These are phyloP conservation scores for Diloba caeruleocephala DNA, from an alignment of 2,888 invertebrate species.

Conservation along the genomic window DNA sequence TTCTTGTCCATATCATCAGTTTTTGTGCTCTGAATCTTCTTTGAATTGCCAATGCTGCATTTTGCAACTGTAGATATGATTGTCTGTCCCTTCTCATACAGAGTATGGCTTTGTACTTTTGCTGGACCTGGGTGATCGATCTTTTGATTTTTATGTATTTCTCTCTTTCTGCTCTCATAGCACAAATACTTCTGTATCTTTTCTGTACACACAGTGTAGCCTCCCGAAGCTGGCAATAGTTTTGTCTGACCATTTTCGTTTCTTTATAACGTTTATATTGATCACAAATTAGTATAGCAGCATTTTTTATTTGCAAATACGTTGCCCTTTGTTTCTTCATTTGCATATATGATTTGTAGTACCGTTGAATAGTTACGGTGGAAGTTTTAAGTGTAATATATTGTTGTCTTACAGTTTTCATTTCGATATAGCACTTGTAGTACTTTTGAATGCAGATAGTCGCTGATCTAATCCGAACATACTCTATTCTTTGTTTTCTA, in stretches of 20 bases:
- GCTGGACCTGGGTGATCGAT: slow-evolving; percentile 70
- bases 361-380: slow-evolving; percentile 66
- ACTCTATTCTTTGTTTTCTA: slow-evolving; percentile 70
- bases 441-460: slow-evolving; percentile 74
- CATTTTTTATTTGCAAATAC: slow-evolving; percentile 61
- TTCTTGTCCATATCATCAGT: slow-evolving; percentile 70
- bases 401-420: slow-evolving; percentile 65
- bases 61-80: slow-evolving; percentile 60
- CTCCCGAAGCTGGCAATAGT: slow-evolving; percentile 74
- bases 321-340: slow-evolving; percentile 60
- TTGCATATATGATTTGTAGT: slow-evolving; percentile 67
- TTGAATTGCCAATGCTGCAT: slow-evolving; percentile 63
- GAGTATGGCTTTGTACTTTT: slow-evolving; percentile 72
- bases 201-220: slow-evolving; percentile 78
- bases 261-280: slow-evolving; percentile 65
- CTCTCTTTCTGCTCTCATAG: slow-evolving; percentile 72
- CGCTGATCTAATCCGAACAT: slow-evolving; percentile 69
- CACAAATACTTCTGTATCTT: slow-evolving; percentile 68
- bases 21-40: slow-evolving; percentile 73
- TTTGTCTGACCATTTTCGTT: slow-evolving; percentile 60
- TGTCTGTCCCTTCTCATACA: slow-evolving; percentile 69
- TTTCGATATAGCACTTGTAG: slow-evolving; percentile 70
- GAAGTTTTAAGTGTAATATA: slow-evolving; percentile 65
- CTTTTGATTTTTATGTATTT: slow-evolving; percentile 69
- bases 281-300: slow-evolving; percentile 58